Conservation (phyloP, 1,140 invertebrate genomes). For the Hyles euphorbiae region DNA sequence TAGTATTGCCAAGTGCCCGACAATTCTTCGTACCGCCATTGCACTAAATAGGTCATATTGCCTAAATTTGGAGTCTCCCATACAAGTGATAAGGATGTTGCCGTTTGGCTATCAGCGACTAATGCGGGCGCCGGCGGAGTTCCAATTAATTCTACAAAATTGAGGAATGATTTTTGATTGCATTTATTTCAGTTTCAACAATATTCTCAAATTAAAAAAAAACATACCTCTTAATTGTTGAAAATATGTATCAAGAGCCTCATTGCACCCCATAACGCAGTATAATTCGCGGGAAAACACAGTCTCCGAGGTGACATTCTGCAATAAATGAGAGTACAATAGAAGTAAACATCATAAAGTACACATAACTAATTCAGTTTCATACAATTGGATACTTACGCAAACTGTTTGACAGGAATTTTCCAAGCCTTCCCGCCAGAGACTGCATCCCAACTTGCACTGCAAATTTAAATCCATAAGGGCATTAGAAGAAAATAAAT, state of each 20-base stretch:
- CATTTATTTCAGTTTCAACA: conserved; percentile 3
- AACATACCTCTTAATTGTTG: conserved; percentile 81
- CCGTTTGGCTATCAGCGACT: conserved; percentile 83
- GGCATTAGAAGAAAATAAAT: conserved; percentile 36
- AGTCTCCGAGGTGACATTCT: conserved; percentile 82
- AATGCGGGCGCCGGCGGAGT: conserved; percentile 83
- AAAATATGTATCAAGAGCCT: conserved; percentile 84
- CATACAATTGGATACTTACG: conserved; percentile 76
- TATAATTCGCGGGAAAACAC: conserved; percentile 82
- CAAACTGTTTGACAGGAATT: conserved; percentile 82
- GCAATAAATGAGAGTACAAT: conserved; percentile 32
- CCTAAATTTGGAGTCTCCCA: conserved; percentile 81
- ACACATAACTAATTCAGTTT: not conserved
- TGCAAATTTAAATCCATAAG: conserved; percentile 47
- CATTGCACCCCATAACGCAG: conserved; percentile 87
- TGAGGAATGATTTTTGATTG: conserved; percentile 4
- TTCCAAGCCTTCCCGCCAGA: conserved; percentile 81
- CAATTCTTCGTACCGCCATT: conserved; percentile 84
- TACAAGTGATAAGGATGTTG: conserved; percentile 85
- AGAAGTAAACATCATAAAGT: not conserved
- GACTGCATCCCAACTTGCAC: conserved; percentile 81
- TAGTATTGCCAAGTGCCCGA: conserved; percentile 85
- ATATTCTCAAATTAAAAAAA: conserved; percentile 1
- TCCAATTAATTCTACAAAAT: conserved; percentile 78
- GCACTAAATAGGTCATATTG: conserved; percentile 83